Evolutionary conservation across 2,888 invertebrate species (phyloP).

Genomic region (Pyrochroa serraticornis): DNA sequence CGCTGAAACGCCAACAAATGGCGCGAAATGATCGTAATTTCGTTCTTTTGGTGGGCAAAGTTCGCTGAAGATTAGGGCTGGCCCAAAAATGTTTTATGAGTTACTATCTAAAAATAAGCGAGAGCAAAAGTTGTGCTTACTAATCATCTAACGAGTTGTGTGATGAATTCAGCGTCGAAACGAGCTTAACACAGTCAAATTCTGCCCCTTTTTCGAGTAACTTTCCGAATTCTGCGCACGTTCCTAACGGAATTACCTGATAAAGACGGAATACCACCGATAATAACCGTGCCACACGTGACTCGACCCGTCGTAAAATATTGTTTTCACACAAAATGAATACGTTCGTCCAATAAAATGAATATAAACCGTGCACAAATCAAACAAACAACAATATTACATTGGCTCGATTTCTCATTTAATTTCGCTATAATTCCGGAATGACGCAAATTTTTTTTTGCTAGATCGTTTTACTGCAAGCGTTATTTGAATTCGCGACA

Average conservation of each 20-base stretch:
- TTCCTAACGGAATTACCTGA: conserved; percentile 26
- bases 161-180: too few species aligned
- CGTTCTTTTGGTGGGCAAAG: too few species aligned
- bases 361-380: conserved; percentile 1
- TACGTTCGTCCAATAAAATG: conserved; percentile 1
- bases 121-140: conserved; percentile 1
- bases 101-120: not conserved
- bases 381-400: conserved; percentile 2
- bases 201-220: conserved; percentile 1
- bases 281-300: conserved; percentile 19
- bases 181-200: too few species aligned
- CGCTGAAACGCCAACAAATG: too few species aligned
- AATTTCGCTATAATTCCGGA: too few species aligned
- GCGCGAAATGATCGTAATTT: too few species aligned
- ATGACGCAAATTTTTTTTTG: too few species aligned
- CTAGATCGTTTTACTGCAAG: too few species aligned
- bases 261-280: conserved; percentile 24
- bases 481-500: too few species aligned
- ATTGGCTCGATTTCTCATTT: too few species aligned
- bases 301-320: conserved; percentile 10
- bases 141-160: not conserved
- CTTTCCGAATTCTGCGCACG: conserved; percentile 22
- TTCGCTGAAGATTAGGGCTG: too few species aligned
- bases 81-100: too few species aligned
- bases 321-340: conserved; percentile 7